phyloP scores from a whole-genome alignment of 2,113 vertebrate genomes.

The Hyperoodon ampullatus region DNA sequence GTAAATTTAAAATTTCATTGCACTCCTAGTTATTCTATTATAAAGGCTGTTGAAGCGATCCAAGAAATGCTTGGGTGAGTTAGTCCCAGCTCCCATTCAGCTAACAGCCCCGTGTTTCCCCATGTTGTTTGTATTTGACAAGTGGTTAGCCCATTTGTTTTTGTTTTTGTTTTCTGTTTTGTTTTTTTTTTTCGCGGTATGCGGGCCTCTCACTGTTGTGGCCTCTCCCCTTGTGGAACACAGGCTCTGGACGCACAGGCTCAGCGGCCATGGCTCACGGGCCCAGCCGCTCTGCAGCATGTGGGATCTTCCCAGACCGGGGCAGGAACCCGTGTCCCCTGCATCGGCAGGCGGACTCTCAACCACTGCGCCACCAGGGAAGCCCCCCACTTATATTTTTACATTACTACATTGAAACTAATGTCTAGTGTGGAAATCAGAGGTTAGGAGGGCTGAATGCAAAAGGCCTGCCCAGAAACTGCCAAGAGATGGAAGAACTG shows the following conservation, averaged over 20 bases:
- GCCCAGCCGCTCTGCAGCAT: too few species aligned
- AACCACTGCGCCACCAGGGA: too few species aligned
- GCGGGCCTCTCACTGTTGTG: too few species aligned
- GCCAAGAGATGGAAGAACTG: neutral
- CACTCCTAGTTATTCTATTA: neutral
- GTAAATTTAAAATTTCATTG: neutral
- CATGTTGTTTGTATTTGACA: neutral
- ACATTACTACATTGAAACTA: neutral
- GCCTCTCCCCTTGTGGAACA: too few species aligned
- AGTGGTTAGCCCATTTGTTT: neutral
- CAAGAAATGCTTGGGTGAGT: neutral
- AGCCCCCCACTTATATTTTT: neutral
- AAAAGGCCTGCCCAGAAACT: neutral
- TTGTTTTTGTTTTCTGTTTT: too few species aligned
- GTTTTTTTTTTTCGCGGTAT: too few species aligned
- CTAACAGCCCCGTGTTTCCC: neutral
- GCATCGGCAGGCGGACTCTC: too few species aligned
- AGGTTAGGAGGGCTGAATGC: neutral
- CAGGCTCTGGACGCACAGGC: too few species aligned
- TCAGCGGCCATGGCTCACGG: too few species aligned
- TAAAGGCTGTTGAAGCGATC: fast-evolving
- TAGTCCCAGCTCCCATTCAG: neutral
- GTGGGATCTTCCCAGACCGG: too few species aligned
- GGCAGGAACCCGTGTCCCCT: too few species aligned
- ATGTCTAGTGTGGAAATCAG: neutral